Conservation (phyloP, 2,797 vertebrate genomes). For the Pteronotus mesoamericanus region DNA sequence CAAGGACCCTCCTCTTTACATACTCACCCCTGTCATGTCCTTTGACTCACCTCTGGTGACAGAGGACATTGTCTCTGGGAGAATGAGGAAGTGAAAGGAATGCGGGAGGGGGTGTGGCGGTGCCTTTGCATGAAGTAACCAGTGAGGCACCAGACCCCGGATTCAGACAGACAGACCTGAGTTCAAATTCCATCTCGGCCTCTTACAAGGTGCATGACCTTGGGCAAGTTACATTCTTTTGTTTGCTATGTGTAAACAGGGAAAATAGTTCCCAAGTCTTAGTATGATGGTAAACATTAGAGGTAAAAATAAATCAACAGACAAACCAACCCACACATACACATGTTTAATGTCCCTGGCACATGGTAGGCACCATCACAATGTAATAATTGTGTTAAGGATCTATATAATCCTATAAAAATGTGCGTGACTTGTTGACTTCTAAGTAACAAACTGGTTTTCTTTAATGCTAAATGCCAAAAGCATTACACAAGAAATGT, state of each 20-base stretch:
- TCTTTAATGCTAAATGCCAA: not conserved
- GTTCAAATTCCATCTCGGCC: not conserved
- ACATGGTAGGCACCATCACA: not conserved
- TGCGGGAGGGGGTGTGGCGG: rapidly evolving
- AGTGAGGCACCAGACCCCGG: too few species aligned
- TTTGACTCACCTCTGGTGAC: not conserved
- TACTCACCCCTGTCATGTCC: not conserved
- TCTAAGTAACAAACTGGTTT: not conserved
- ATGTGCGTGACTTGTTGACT: not conserved
- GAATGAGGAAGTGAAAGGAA: constrained; percentile 41
- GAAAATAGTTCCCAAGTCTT: not conserved
- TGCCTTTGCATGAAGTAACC: not conserved
- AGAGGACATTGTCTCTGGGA: not conserved
- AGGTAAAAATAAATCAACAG: not conserved
- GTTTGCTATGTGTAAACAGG: not conserved
- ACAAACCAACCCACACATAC: not conserved
- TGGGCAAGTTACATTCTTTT: not conserved
- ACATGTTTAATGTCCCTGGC: not conserved
- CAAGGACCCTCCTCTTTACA: not conserved
- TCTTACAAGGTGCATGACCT: not conserved
- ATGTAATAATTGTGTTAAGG: not conserved
- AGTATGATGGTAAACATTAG: not conserved
- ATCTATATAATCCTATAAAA: not conserved
- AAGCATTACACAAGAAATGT: not conserved
- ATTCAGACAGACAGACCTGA: not conserved